Evolutionary conservation across 1,140 invertebrate species (phyloP), one percentile per base, ranked within the genome.

Genomic region (Zaprionus taronus): DNA sequence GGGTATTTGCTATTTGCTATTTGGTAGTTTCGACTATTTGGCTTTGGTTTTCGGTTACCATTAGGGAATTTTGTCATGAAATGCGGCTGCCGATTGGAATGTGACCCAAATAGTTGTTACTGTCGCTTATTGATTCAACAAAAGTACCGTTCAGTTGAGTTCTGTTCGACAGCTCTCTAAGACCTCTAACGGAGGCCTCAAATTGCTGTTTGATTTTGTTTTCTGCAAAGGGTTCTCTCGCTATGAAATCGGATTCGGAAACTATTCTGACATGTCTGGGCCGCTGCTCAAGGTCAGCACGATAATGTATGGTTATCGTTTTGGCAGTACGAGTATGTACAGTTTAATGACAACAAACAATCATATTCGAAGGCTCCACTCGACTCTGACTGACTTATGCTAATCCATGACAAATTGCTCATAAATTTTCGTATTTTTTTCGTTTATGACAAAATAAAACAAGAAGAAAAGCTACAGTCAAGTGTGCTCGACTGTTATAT

Each of bases 61-160:
- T 83, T 83, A 80, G 85, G 87, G 83, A 85, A 81, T 85, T 79
- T 92, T 92, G 91, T 91, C 91, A 91, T 92, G 91, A 86, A 92
- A 73, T 79, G 69, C 77, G 70, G 68, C 83, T 72, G 79, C 77
- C 70, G 72, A 66, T 68, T 92, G 91, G 78, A 92, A 92, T 87
- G 79, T 90, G 91, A 92, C 82, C 91, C 78, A 87, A 92, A 91
- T 47, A 47, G 41, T 92, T 79, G 82, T 84, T 80, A 80, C 83
- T 81, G 77, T 92, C 77, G 81, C 85, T 92, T 92, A 92, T 92
- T 92, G 91, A 92, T 92, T 92, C 84, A 92, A 92, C 91, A 92
- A 92, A 92, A 79, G 80, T 83, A 73, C 66, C 69, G 64, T 72
- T 47, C n/a, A 44, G 17, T 11, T 22, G 2, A 69, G 62, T 77